Conservation (phyloP, 1,140 invertebrate species). For the Zaprionus nigranus region DNA sequence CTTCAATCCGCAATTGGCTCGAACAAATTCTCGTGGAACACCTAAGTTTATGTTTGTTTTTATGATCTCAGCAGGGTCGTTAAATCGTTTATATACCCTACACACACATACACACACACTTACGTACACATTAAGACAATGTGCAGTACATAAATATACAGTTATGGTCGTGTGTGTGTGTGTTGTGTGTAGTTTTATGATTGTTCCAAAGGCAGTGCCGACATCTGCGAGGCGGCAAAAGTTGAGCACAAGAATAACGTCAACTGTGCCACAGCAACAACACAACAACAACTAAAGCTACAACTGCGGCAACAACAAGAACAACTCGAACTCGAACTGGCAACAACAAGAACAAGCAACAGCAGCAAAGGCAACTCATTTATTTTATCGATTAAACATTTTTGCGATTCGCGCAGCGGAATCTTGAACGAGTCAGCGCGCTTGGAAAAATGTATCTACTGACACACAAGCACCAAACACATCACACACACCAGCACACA, state of each 20-base stretch:
- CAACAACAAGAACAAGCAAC: slow-evolving; percentile 16
- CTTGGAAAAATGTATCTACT: slow-evolving; percentile 78
- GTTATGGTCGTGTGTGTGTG: slow-evolving; percentile 21
- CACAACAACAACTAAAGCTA: slow-evolving; percentile 25
- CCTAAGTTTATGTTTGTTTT: slow-evolving; percentile 24
- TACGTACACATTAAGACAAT: slow-evolving; percentile 13
- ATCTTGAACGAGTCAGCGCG: slow-evolving; percentile 62
- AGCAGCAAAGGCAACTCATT: slow-evolving; percentile 76
- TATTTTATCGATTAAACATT: slow-evolving; percentile 84
- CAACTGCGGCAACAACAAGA: slow-evolving; percentile 33
- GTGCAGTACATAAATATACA: slow-evolving; percentile 52
- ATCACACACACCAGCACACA: slow-evolving; percentile 7
- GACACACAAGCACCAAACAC: slow-evolving; percentile 59
- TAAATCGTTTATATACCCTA: slow-evolving; percentile 26
- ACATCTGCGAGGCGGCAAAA: slow-evolving; percentile 48
- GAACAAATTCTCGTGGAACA: background rate
- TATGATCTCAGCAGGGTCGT: slow-evolving; percentile 44
- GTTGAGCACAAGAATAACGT: slow-evolving; percentile 71
- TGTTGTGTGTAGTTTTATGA: slow-evolving; percentile 48
- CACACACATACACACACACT: slow-evolving; percentile 9
- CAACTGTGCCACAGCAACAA: slow-evolving; percentile 65
- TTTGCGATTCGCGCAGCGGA: slow-evolving; percentile 82
- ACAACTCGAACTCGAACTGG: background rate
- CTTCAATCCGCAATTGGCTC: background rate
- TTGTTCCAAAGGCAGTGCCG: slow-evolving; percentile 49